Base-by-base conservation (phyloP, 2,113 vertebrate species). In the Muntiacus muntjak region DNA sequence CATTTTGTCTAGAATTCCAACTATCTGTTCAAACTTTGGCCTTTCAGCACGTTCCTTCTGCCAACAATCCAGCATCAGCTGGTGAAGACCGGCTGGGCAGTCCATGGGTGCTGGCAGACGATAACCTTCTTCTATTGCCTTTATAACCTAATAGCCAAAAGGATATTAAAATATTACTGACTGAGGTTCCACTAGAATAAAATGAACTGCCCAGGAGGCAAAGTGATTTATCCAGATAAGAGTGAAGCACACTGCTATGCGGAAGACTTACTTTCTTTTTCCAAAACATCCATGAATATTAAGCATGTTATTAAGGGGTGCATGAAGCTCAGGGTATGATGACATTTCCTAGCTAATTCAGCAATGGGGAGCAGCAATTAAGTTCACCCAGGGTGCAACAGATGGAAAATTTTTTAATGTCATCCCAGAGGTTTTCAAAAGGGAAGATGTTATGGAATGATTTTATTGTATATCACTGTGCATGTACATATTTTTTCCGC, bases 51-150 rank as follows among this genome's bases (percentile, higher is more conserved):
- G 98, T 90, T 99, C 99, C 98, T 99, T 99, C 98, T 99, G 99
- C 99, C 99, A 99, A 98, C 99, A 99, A 98, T 99, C 99, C 95
- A 99, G 98, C 99, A 99, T 99, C 60, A 99, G 99, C 98, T 99
- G 99, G 98, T 99, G 99, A 79, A 99, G 99, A 89, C 99, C 99
- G 83, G 99, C 99, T 19, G 99, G 99, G 98, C 99, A 99, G 98
- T 99, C 99, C 99, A 99, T 99, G 93, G 99, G 99, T 40, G 99
- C 99, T 82, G 99, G 99, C 90, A 99, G 99, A 94, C 99, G 99
- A 98, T 99, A 99, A 95, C 99, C 99, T 98, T 99, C 99, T 98
- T 99, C 99, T 9, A 99, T 99, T 30, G 99, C 99, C 99, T 99
- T 99, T 98, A 99, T 99, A 97, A 99, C 99, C 99, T 99, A 98